Conservation (phyloP, 2,888 invertebrate species). For the Synergus japonicus region DNA sequence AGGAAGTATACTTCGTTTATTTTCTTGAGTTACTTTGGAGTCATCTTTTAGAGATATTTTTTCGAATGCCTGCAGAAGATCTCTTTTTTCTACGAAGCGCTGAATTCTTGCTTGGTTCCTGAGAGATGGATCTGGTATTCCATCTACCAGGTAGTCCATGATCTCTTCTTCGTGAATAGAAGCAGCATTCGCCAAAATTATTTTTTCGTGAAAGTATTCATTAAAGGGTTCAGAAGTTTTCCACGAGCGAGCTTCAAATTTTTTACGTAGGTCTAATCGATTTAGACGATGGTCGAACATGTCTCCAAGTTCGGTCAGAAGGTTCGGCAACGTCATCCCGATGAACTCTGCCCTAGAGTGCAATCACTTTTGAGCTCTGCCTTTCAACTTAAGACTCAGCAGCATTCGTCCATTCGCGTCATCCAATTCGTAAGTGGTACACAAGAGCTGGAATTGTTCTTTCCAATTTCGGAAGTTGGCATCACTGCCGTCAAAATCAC, state of each 20-base stretch:
- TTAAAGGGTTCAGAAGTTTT: conserved; percentile 26
- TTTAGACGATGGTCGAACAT: conserved; percentile 18
- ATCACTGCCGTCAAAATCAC: no score
- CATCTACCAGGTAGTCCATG: neutral
- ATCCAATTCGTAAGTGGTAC: conserved; percentile 24
- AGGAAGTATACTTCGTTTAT: neutral
- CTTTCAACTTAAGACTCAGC: conserved; percentile 50
- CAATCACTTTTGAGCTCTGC: conserved; percentile 52
- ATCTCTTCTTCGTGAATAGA: neutral
- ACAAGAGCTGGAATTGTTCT: no score
- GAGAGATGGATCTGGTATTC: neutral
- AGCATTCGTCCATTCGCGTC: conserved; percentile 49
- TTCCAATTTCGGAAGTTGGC: no score
- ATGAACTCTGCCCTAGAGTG: conserved; percentile 54
- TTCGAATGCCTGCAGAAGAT: neutral
- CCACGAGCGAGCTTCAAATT: conserved; percentile 14
- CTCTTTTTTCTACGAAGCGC: neutral
- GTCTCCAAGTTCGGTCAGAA: neutral
- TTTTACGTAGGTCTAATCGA: neutral
- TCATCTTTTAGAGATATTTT: neutral
- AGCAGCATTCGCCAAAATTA: conserved; percentile 19
- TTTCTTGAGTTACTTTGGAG: neutral
- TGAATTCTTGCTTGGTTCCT: conserved; percentile 2
- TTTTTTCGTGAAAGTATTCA: conserved; percentile 22
- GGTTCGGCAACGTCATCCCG: neutral